Conservation (phyloP, 2,888 invertebrate species). For the Macrophya annulata region DNA sequence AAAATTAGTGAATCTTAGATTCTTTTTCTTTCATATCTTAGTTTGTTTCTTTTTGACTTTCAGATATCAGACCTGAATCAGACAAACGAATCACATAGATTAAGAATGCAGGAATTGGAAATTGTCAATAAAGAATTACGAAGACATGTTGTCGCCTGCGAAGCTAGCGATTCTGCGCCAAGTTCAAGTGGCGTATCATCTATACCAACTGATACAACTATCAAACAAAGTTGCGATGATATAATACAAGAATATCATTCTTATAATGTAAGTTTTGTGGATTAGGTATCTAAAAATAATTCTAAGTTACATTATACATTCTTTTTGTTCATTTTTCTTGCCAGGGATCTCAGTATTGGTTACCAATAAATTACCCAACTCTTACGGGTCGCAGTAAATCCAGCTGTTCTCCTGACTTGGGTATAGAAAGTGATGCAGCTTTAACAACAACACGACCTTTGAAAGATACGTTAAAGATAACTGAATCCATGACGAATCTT, state of each 20-base stretch:
- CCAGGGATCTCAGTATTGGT: slow-evolving; percentile 75
- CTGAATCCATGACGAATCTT: slow-evolving; percentile 77
- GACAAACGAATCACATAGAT: slow-evolving; percentile 79
- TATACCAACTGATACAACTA: slow-evolving; percentile 70
- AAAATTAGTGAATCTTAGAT: not conserved
- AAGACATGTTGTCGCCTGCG: slow-evolving; percentile 75
- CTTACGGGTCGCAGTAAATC: slow-evolving; percentile 75
- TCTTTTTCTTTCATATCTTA: not conserved
- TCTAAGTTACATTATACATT: not conserved
- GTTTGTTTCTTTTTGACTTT: slow-evolving; percentile 33
- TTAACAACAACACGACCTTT: slow-evolving; percentile 73
- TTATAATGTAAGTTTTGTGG: slow-evolving; percentile 70
- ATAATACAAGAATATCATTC: slow-evolving; percentile 74
- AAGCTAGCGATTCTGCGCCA: slow-evolving; percentile 77
- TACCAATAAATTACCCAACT: slow-evolving; percentile 71
- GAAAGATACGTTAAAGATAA: slow-evolving; percentile 76
- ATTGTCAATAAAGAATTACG: slow-evolving; percentile 76
- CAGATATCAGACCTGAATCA: slow-evolving; percentile 79
- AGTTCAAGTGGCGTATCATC: slow-evolving; percentile 78
- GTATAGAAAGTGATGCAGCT: slow-evolving; percentile 90
- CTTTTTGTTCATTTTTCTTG: slow-evolving; percentile 27
- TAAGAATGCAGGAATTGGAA: slow-evolving; percentile 79
- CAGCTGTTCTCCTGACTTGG: slow-evolving; percentile 89
- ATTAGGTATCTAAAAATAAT: not conserved
- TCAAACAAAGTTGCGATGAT: slow-evolving; percentile 74